Percentiles rank a stretch among this genome's conserved stretches.
phyloP scores from a whole-genome alignment of 2,888 invertebrate genomes.

The Perithous albicinctus region DNA sequence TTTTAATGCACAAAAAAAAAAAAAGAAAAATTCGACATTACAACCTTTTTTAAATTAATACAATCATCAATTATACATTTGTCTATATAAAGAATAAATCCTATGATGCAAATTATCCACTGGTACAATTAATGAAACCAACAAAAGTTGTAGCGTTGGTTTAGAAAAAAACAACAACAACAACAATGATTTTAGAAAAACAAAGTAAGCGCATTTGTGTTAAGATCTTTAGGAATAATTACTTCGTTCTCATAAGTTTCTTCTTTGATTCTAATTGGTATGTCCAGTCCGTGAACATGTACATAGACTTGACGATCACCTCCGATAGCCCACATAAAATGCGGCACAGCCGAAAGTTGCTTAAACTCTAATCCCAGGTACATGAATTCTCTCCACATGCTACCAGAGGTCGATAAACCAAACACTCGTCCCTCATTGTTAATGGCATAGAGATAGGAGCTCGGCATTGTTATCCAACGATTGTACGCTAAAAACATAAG shows the following conservation, averaged over 20 bases:
- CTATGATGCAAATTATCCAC: too few species aligned
- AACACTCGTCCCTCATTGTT: conserved; percentile 96
- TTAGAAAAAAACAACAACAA: too few species aligned
- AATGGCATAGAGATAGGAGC: conserved; percentile 92
- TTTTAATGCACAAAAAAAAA: too few species aligned
- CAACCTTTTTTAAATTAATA: too few species aligned
- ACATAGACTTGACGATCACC: conserved; percentile 97
- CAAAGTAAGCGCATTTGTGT: too few species aligned
- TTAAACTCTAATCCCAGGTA: conserved; percentile 95
- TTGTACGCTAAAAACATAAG: neutral
- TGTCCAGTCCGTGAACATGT: conserved; percentile 95
- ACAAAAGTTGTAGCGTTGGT: too few species aligned
- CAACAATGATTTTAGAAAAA: too few species aligned
- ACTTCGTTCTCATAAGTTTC: conserved; percentile 97
- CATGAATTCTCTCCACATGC: conserved; percentile 94
- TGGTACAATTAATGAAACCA: too few species aligned
- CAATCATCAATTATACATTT: too few species aligned
- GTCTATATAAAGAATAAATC: too few species aligned
- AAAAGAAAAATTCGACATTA: too few species aligned
- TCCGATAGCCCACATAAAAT: conserved; percentile 96
- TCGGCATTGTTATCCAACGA: conserved; percentile 86
- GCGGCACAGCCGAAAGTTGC: conserved; percentile 93
- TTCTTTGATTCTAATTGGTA: conserved; percentile 95
- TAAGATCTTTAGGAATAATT: too few species aligned
- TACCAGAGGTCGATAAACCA: conserved; percentile 92